These are phyloP conservation scores for Otolemur crassicaudatus DNA, from an alignment of 2,797 vertebrate genomes.

Conservation along the genomic window DNA sequence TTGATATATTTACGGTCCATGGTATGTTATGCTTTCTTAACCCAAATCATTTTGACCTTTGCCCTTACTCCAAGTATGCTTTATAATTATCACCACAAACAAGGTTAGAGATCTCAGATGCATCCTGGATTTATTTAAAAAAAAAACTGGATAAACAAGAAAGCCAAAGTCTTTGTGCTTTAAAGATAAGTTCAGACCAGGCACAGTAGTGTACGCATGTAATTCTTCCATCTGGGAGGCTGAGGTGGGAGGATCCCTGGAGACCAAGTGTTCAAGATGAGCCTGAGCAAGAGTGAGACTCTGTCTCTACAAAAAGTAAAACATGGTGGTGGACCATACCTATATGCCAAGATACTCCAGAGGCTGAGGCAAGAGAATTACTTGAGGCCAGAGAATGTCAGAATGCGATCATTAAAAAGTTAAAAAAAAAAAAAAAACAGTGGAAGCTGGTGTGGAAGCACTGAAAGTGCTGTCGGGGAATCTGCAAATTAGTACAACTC, in stretches of 20 bases:
- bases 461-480: neutral
- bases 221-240: no score
- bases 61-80: neutral
- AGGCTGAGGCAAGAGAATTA: no score
- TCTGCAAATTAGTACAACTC: neutral
- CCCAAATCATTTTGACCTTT: slow-evolving; percentile 48
- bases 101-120: neutral
- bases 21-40: neutral
- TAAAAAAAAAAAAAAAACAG: neutral
- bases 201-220: no score
- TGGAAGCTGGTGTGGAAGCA: neutral
- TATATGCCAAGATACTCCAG: no score
- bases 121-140: neutral
- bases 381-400: no score
- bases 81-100: neutral
- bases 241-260: no score
- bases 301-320: no score
- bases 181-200: neutral
- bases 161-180: neutral
- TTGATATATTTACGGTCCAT: slow-evolving; percentile 54
- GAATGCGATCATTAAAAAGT: no score
- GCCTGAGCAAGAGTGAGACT: no score
- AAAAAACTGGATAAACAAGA: neutral
- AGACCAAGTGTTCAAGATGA: no score
- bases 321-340: no score